Percentiles rank a stretch among this genome's conserved stretches.
These are phyloP conservation scores for Halcyon badia DNA, from an alignment of 2,797 vertebrate species.

Conservation along the genomic window DNA sequence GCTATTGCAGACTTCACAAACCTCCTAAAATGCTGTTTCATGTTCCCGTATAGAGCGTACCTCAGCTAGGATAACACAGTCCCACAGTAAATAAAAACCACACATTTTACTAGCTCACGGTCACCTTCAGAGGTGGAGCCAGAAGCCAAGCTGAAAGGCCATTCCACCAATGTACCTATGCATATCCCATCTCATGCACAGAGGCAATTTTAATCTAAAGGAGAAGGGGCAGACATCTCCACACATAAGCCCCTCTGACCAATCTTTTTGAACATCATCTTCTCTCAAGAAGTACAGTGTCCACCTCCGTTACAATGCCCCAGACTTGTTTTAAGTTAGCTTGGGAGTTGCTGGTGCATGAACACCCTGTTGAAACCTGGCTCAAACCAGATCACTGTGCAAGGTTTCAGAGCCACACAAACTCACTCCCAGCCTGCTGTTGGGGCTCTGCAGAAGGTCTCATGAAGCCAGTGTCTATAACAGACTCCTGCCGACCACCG, in stretches of 20 bases:
- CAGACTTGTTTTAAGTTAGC: neutral
- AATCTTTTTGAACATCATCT: neutral
- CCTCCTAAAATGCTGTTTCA: neutral
- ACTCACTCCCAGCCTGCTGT: neutral
- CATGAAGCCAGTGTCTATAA: neutral
- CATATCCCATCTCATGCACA: neutral
- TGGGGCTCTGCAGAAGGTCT: neutral
- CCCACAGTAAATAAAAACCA: neutral
- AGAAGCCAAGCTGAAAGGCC: neutral
- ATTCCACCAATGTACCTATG: neutral
- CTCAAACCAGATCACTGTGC: accelerated
- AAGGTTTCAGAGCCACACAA: neutral
- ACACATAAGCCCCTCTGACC: neutral
- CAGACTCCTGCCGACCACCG: neutral
- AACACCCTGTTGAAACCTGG: neutral
- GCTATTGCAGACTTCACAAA: neutral
- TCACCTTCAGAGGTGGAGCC: neutral
- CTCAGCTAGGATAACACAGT: neutral
- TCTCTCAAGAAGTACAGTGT: neutral
- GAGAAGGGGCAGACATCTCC: neutral
- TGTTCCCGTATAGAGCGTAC: neutral
- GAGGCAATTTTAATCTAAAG: neutral
- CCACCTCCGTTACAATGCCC: neutral
- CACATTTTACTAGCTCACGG: neutral
- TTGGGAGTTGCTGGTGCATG: neutral